phyloP scores from a whole-genome alignment of 64 coral and sea anemone genomes.

The Actinia tenebrosa region DNA sequence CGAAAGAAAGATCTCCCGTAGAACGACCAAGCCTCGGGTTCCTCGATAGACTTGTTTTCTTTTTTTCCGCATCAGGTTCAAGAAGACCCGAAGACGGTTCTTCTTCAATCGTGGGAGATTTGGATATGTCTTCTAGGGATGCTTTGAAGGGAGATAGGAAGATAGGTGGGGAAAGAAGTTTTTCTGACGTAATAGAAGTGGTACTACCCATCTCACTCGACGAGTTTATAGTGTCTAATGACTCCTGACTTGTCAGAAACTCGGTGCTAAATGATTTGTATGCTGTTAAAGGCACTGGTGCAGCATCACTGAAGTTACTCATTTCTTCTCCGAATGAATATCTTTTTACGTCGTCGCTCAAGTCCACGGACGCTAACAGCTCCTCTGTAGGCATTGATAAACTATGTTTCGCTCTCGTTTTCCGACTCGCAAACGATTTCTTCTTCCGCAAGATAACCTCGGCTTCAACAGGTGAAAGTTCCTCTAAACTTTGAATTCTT shows the following conservation, averaged over 20 bases:
- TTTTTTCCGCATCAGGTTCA: background rate
- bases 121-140: constrained; percentile 8
- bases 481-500: constrained; percentile 47
- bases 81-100: background rate
- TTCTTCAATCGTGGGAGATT: constrained; percentile 11
- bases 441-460: constrained; percentile 48
- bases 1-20: constrained; percentile 1
- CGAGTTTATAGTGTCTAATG: background rate
- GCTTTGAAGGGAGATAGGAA: background rate
- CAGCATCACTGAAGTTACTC: background rate
- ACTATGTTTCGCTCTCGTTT: constrained; percentile 31
- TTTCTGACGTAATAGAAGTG: background rate
- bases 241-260: background rate
- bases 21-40: constrained; percentile 9
- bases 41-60: constrained; percentile 3
- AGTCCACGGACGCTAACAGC: background rate
- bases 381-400: constrained; percentile 19
- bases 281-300: background rate
- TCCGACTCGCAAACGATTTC: constrained; percentile 25
- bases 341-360: constrained; percentile 27
- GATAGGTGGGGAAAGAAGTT: background rate
- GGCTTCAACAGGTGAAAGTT: constrained; percentile 42
- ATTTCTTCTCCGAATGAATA: constrained; percentile 36
- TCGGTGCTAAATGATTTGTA: constrained; percentile 5
- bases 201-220: background rate